A percentile compares a stretch with the other conserved stretches of the same genome.
Evolutionary conservation across 1,140 invertebrate species (phyloP).

Genomic region (Arion vulgaris): DNA sequence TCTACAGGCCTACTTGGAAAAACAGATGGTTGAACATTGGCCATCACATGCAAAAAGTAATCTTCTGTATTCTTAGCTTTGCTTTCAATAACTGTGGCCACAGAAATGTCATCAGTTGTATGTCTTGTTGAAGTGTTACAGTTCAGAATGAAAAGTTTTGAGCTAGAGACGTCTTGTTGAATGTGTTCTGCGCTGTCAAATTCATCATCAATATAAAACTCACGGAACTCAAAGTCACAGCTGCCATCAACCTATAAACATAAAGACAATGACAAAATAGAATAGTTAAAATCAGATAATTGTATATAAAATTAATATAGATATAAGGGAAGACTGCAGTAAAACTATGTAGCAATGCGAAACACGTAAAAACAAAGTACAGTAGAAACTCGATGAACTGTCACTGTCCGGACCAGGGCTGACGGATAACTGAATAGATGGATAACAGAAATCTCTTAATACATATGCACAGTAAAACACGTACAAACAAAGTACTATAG

Average conservation of each 20-base stretch:
- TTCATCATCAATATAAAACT: conserved; percentile 13
- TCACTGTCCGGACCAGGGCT: too few species aligned
- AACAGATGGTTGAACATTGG: background rate
- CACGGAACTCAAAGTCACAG: background rate
- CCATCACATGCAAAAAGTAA: background rate
- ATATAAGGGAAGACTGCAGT: too few species aligned
- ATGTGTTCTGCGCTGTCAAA: background rate
- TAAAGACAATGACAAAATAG: background rate
- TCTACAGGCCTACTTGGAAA: background rate
- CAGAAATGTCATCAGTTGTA: background rate
- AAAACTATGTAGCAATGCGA: too few species aligned
- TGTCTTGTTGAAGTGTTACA: background rate
- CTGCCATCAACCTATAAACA: background rate
- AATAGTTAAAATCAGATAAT: background rate
- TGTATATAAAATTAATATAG: too few species aligned
- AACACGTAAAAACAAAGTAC: too few species aligned
- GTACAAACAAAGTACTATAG: too few species aligned
- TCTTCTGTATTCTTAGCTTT: background rate
- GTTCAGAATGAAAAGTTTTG: background rate
- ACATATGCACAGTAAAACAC: too few species aligned
- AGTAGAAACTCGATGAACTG: too few species aligned
- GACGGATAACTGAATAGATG: too few species aligned
- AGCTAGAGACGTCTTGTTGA: background rate
- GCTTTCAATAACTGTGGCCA: background rate
- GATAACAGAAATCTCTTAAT: too few species aligned